These are phyloP conservation scores for Poicephalus gulielmi DNA, from an alignment of 2,113 vertebrate species.

Conservation along the genomic window DNA sequence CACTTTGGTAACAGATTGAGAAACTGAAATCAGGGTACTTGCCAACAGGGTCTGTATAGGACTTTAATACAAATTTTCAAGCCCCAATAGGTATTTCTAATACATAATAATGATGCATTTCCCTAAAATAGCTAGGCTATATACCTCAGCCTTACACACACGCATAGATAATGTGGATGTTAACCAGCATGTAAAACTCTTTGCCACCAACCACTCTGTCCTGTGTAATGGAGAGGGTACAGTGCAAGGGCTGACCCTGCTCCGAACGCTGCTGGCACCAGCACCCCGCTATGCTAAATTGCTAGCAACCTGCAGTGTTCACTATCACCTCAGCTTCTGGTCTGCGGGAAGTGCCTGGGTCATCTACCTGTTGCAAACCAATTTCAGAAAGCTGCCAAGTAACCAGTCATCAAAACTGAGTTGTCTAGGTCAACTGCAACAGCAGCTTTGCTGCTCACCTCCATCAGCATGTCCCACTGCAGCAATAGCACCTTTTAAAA, in stretches of 20 bases:
- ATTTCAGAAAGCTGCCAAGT: not conserved
- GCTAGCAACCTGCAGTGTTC: fast-evolving
- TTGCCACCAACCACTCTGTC: not conserved
- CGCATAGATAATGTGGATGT: not conserved
- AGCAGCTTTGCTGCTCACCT: not conserved
- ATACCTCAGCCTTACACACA: not conserved
- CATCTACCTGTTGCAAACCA: not conserved
- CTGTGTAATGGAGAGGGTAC: fast-evolving
- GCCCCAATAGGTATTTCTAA: not conserved
- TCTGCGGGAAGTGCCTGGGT: not conserved
- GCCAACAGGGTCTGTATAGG: not conserved
- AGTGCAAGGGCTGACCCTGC: not conserved
- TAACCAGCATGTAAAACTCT: not conserved
- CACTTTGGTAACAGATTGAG: not conserved
- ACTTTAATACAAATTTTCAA: not conserved
- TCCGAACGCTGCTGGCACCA: not conserved
- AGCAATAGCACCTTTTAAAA: not conserved
- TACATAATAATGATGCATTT: not conserved
- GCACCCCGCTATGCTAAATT: not conserved
- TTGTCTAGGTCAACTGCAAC: not conserved
- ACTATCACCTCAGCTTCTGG: not conserved
- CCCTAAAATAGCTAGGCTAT: not conserved
- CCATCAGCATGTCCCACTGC: not conserved
- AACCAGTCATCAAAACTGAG: not conserved
- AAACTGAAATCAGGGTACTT: not conserved